Evolutionary conservation across 2,888 invertebrate species (phyloP).

Genomic region (Drosophila neutralis): DNA sequence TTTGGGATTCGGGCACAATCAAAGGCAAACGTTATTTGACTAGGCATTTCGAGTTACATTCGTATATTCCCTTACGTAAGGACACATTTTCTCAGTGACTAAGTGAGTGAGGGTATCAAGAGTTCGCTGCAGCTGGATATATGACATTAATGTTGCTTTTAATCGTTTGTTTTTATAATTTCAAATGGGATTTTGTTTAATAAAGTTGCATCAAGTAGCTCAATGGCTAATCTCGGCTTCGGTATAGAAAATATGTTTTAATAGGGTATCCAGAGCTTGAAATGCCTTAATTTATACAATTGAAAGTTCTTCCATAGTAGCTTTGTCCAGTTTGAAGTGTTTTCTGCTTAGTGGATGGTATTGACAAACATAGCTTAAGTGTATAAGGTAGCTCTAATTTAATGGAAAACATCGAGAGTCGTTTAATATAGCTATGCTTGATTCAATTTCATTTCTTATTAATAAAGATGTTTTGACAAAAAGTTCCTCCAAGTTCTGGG

Average conservation of each 20-base stretch:
- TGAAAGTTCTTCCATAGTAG: slow-evolving; percentile 19
- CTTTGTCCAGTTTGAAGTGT: slow-evolving; percentile 16
- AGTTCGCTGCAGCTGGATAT: neutral
- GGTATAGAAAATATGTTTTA: neutral
- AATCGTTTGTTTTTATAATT: neutral
- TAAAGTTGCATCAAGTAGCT: neutral
- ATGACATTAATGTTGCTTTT: neutral
- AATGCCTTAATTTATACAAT: neutral
- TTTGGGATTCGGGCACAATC: slow-evolving; percentile 36
- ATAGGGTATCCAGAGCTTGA: slow-evolving; percentile 10
- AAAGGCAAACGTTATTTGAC: slow-evolving; percentile 37
- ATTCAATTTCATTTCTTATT: neutral
- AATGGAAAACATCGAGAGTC: slow-evolving; percentile 2
- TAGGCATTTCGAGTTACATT: neutral
- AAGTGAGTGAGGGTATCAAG: neutral
- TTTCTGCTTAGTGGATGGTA: slow-evolving; percentile 8
- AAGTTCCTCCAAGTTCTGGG: neutral
- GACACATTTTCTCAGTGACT: too few species aligned
- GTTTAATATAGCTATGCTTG: neutral
- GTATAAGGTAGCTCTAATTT: neutral
- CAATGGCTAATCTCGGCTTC: neutral
- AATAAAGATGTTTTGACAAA: neutral
- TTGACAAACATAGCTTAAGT: slow-evolving; percentile 5
- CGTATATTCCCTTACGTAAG: neutral
- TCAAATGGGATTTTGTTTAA: neutral